These are phyloP conservation scores for Phylloscopus whistleri DNA, from an alignment of 2,113 vertebrate species.

Conservation along the genomic window DNA sequence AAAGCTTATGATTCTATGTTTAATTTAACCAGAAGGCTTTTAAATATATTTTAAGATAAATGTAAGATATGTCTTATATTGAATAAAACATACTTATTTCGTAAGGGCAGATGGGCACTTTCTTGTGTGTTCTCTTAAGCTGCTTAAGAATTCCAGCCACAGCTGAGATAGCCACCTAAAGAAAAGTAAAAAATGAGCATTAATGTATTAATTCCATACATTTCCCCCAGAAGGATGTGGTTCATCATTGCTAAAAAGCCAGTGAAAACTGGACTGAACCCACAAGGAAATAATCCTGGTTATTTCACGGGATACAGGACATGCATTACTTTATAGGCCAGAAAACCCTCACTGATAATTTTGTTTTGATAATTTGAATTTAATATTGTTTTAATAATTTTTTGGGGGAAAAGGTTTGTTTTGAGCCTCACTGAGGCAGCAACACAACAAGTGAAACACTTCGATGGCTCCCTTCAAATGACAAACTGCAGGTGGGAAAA, in stretches of 20 bases:
- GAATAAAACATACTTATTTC: constrained; percentile 81
- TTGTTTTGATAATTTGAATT: neutral
- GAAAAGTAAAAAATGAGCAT: constrained; percentile 35
- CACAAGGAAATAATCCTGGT: neutral
- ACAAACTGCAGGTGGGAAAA: neutral
- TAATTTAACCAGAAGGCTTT: neutral
- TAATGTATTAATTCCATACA: neutral
- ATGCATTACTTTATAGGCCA: neutral
- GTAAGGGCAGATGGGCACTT: constrained; percentile 84
- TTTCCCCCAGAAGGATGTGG: neutral
- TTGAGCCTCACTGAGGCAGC: neutral
- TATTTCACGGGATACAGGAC: neutral
- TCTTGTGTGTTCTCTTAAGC: constrained; percentile 90
- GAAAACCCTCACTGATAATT: neutral
- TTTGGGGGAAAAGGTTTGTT: neutral
- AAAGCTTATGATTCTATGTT: neutral
- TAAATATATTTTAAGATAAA: neutral
- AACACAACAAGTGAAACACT: neutral
- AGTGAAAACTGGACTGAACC: neutral
- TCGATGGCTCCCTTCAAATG: neutral
- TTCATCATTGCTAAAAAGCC: neutral
- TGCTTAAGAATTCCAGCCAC: constrained; percentile 95
- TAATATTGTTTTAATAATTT: neutral
- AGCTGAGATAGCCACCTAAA: constrained; percentile 92
- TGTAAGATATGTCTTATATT: neutral